Conservation (phyloP, 2,797 vertebrate genomes). For the Aeoliscus strigatus region DNA sequence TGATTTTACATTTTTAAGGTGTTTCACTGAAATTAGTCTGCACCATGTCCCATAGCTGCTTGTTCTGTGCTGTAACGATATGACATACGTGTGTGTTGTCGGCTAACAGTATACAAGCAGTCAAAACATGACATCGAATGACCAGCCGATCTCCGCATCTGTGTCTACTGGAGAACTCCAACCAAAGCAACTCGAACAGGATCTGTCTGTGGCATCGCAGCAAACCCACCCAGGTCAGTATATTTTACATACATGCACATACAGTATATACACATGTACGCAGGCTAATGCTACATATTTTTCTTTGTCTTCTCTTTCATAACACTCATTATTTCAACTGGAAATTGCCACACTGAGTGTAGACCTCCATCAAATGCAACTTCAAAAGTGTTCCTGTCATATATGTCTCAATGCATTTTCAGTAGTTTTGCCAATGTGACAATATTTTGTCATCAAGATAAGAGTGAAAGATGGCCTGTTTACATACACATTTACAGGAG, state of each 20-base stretch:
- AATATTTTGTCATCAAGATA: no score
- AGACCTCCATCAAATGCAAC: background rate
- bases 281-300: background rate
- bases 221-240: slow-evolving; percentile 30
- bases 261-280: background rate
- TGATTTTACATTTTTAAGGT: no score
- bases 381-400: no score
- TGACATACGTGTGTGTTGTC: slow-evolving; percentile 12
- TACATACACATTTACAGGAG: no score
- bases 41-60: no score
- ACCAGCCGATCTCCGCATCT: slow-evolving; percentile 3
- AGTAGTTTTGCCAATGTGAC: no score
- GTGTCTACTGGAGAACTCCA: slow-evolving; percentile 16
- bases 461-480: no score
- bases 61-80: no score
- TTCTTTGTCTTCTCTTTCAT: background rate
- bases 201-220: slow-evolving; percentile 16
- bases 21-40: no score
- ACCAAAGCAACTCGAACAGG: slow-evolving; percentile 18
- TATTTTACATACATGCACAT: background rate
- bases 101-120: slow-evolving; percentile 29
- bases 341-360: background rate
- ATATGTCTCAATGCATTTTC: no score
- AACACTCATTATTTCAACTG: no score
- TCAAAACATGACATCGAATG: slow-evolving; percentile 18